These are phyloP conservation scores for Laticauda colubrina DNA, from an alignment of 2,113 vertebrate species.

Conservation along the genomic window DNA sequence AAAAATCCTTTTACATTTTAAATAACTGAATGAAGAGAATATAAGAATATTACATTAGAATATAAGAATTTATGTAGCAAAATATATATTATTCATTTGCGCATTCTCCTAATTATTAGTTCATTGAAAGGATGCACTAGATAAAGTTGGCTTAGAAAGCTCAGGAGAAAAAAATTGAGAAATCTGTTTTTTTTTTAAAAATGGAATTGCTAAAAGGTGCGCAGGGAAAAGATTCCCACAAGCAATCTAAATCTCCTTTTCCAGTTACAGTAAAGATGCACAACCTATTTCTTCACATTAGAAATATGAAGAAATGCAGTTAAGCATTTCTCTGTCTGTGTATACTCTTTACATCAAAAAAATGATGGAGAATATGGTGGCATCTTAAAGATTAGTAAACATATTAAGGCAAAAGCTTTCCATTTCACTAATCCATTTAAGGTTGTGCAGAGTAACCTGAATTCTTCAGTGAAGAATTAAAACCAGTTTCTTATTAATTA, in stretches of 20 bases:
- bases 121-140: conserved; percentile 11
- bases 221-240: no score
- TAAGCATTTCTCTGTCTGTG: background rate
- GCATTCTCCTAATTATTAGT: background rate
- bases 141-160: background rate
- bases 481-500: background rate
- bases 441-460: background rate
- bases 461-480: background rate
- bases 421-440: background rate
- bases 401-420: background rate
- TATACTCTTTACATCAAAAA: background rate
- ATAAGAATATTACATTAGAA: background rate
- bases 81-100: conserved; percentile 6
- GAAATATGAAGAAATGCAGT: no score
- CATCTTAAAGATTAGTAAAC: background rate
- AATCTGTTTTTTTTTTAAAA: background rate
- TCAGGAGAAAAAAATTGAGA: background rate
- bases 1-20: conserved; percentile 20
- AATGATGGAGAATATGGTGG: background rate
- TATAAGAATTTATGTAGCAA: background rate
- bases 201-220: background rate
- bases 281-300: background rate
- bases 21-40: conserved; percentile 21
- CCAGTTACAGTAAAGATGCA: background rate
- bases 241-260: background rate